Percentiles rank a stretch among this genome's conserved stretches.
These are phyloP conservation scores for Strongylocentrotus purpuratus DNA, from an alignment of 35 echinoderm and acorn worm species.

Conservation along the genomic window DNA sequence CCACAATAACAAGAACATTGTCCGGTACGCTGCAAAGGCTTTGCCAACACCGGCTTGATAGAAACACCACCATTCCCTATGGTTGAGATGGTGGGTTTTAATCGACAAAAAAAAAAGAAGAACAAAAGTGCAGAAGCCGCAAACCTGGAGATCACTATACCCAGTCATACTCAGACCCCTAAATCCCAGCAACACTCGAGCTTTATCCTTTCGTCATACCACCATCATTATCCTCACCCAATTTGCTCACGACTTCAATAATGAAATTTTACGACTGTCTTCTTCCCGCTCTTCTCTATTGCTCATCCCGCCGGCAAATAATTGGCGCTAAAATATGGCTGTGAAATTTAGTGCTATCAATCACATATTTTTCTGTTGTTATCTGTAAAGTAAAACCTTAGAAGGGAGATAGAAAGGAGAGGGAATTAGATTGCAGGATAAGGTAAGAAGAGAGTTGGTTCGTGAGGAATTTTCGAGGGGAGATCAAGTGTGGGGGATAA, in stretches of 20 bases:
- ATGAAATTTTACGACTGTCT: slow-evolving; percentile 19
- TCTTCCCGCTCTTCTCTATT: neutral
- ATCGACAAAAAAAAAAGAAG: neutral
- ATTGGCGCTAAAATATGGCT: slow-evolving; percentile 31
- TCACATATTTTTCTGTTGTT: slow-evolving; percentile 23
- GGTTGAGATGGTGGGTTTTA: neutral
- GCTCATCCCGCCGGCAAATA: slow-evolving; percentile 5
- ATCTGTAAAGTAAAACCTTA: neutral
- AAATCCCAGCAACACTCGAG: neutral
- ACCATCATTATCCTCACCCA: slow-evolving; percentile 12
- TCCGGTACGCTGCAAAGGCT: too few species aligned
- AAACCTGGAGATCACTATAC: neutral
- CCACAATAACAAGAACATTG: too few species aligned
- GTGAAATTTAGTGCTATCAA: neutral
- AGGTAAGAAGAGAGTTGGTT: slow-evolving; percentile 12
- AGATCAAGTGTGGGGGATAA: slow-evolving; percentile 32
- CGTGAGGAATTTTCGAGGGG: slow-evolving; percentile 30
- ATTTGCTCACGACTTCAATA: slow-evolving; percentile 12
- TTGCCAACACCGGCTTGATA: too few species aligned
- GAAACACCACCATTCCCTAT: too few species aligned
- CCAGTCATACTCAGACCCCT: neutral
- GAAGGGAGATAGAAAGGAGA: neutral
- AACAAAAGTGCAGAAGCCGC: neutral
- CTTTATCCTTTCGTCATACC: slow-evolving; percentile 4
- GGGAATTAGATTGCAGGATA: neutral